Percentiles rank a stretch among this genome's conserved stretches.
phyloP scores from a whole-genome alignment of 1,140 invertebrate genomes.

The Callitettix versicolor region DNA sequence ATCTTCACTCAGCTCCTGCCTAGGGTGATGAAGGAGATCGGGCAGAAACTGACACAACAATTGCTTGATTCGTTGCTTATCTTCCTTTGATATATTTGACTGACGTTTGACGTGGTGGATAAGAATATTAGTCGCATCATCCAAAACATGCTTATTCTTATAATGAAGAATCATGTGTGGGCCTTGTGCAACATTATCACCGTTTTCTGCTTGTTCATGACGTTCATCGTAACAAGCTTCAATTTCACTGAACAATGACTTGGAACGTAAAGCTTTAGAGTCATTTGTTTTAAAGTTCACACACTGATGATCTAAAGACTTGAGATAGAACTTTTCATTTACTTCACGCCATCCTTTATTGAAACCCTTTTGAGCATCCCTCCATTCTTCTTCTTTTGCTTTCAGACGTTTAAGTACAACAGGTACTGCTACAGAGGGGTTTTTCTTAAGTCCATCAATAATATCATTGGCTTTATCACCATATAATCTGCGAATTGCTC shows the following conservation, averaged over 20 bases:
- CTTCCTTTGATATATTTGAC: conserved; percentile 90
- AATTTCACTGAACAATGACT: conserved; percentile 91
- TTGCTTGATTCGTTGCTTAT: conserved; percentile 90
- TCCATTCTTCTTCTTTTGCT: conserved; percentile 95
- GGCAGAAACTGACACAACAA: conserved; percentile 86
- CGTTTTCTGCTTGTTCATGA: conserved; percentile 60
- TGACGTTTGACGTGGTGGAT: conserved; percentile 97
- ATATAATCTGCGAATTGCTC: conserved; percentile 78
- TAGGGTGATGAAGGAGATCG: conserved; percentile 82
- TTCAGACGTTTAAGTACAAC: conserved; percentile 87
- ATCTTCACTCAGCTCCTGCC: conserved; percentile 91
- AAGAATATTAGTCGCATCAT: conserved; percentile 88
- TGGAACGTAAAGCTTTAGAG: conserved; percentile 88
- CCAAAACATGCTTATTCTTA: conserved; percentile 73
- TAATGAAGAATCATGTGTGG: conserved; percentile 71
- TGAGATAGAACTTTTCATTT: conserved; percentile 96
- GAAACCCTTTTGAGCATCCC: conserved; percentile 91
- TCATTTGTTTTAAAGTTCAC: conserved; percentile 98
- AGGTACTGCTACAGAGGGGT: conserved; percentile 85
- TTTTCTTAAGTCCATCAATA: conserved; percentile 92
- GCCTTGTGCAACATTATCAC: conserved; percentile 38
- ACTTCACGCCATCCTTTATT: conserved; percentile 98
- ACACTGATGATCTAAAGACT: conserved; percentile 95
- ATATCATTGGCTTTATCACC: conserved; percentile 93
- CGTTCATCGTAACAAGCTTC: conserved; percentile 87